Conservation (phyloP, 2,113 vertebrate genomes). For the Corythornis madagascariensis region DNA sequence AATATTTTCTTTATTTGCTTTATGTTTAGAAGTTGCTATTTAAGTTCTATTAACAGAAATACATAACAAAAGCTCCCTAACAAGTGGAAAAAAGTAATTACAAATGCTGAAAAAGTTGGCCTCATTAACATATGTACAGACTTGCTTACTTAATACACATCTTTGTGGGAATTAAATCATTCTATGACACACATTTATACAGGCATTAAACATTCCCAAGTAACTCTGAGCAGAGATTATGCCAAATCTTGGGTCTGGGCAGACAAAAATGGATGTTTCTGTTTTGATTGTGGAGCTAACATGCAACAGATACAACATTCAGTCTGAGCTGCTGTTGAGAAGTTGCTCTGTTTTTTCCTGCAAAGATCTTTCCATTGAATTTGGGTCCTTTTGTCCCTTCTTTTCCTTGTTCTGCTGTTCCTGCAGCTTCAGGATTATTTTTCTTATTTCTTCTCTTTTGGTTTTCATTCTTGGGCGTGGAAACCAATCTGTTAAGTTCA, state of each 20-base stretch:
- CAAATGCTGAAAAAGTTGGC: conserved; percentile 91
- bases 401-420: conserved; percentile 84
- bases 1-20: conserved; percentile 83
- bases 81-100: conserved; percentile 86
- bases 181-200: conserved; percentile 80
- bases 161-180: conserved; percentile 76
- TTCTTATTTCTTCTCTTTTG: conserved; percentile 93
- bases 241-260: conserved; percentile 64
- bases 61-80: conserved; percentile 84
- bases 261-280: conserved; percentile 57
- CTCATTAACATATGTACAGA: conserved; percentile 92
- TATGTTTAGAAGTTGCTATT: conserved; percentile 81
- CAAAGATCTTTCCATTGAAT: conserved; percentile 63
- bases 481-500: conserved; percentile 95
- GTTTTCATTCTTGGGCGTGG: conserved; percentile 95
- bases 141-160: conserved; percentile 83
- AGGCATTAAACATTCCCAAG: conserved; percentile 72
- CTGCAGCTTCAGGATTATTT: conserved; percentile 90
- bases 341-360: conserved; percentile 68
- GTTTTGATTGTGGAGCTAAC: conserved; percentile 62
- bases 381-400: conserved; percentile 74
- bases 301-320: conserved; percentile 66
- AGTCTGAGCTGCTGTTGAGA: conserved; percentile 76
- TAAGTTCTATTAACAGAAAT: conserved; percentile 87
- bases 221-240: conserved; percentile 66